Percentiles rank a stretch among this genome's conserved stretches.
Evolutionary conservation across 2,888 invertebrate species (phyloP).

Genomic region (Acrocyrtus sp.): DNA sequence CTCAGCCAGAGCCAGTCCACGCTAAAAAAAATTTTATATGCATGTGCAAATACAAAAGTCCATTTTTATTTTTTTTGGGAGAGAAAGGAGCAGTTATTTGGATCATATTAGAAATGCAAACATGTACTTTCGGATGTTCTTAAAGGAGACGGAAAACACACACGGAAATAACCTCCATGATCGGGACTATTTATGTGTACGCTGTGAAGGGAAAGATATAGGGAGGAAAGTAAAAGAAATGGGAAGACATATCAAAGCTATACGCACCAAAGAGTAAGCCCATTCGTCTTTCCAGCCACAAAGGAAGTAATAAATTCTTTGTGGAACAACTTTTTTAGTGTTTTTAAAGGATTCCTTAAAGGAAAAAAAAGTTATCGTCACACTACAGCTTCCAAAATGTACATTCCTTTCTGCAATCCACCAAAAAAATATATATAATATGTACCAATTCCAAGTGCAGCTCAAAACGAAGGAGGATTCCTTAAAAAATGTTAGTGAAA

Average conservation of each 20-base stretch:
- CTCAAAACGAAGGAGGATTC: no score
- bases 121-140: neutral
- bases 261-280: constrained; percentile 46
- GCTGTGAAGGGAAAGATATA: no score
- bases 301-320: constrained; percentile 55
- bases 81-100: neutral
- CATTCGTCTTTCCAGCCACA: constrained; percentile 55
- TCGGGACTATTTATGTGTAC: neutral
- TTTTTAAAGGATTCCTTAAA: constrained; percentile 54
- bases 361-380: constrained; percentile 43
- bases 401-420: neutral
- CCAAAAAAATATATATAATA: constrained; percentile 1
- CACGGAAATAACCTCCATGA: neutral
- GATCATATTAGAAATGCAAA: neutral
- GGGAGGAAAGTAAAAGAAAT: constrained; percentile 6
- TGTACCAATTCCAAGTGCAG: no score
- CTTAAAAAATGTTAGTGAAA: no score
- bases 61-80: no score
- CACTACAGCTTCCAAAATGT: constrained; percentile 29
- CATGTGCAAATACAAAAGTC: no score
- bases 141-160: neutral
- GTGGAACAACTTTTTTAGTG: constrained; percentile 53
- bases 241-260: constrained; percentile 36
- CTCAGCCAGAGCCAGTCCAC: constrained; percentile 5
- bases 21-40: neutral